phyloP scores from a whole-genome alignment of 2,888 invertebrate species.

The Cremastinae sp. region DNA sequence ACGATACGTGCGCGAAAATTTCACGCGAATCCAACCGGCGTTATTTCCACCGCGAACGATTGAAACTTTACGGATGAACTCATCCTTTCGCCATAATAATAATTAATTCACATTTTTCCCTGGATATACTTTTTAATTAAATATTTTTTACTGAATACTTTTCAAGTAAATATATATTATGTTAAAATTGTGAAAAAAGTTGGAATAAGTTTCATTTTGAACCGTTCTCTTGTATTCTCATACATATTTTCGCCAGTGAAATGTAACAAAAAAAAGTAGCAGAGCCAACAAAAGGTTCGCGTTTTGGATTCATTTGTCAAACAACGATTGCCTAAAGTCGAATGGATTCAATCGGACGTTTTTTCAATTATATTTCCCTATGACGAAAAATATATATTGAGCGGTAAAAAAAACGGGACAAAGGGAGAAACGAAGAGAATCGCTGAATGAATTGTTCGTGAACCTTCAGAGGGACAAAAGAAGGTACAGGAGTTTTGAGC shows the following conservation, averaged over 20 bases:
- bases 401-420: slow-evolving; percentile 7
- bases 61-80: neutral
- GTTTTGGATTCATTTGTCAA: slow-evolving; percentile 1
- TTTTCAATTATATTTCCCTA: slow-evolving; percentile 17
- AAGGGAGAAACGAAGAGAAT: slow-evolving; percentile 1
- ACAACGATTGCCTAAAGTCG: neutral
- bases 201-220: no score
- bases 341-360: neutral
- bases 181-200: no score
- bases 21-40: no score
- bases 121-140: no score
- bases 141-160: no score
- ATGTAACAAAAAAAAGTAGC: no score
- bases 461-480: slow-evolving; percentile 31
- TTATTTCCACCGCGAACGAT: neutral
- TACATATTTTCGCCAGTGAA: no score
- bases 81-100: no score
- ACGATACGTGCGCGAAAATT: neutral
- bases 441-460: slow-evolving; percentile 16
- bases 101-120: no score
- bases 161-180: no score
- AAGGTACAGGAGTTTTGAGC: slow-evolving; percentile 25
- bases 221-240: no score
- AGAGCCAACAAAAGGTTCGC: neutral
- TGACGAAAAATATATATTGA: slow-evolving; percentile 4